Evolutionary conservation across 2,113 vertebrate genomes (phyloP), one percentile per base, ranked within the genome.

Genomic region (Nematolebias whitei): DNA sequence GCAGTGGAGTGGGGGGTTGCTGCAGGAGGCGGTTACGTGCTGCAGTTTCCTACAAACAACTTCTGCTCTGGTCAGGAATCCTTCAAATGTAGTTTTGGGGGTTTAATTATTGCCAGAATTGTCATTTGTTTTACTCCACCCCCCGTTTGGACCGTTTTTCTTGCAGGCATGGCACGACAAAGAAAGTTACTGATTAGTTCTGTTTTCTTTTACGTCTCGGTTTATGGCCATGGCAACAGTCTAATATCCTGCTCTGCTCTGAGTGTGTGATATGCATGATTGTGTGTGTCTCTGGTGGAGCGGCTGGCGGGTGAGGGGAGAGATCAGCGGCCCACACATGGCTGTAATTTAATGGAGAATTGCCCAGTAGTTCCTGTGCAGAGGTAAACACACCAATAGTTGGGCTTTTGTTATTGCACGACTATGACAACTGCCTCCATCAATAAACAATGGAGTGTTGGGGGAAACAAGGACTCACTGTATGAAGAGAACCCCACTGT

Each of bases 361-460:
- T 92, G 90, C 89, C 84, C 88, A 83, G 86, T 82, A 83, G 92
- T 91, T 93, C 88, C 90, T 92, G 91, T 80, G 78, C 87, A 86
- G 91, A 89, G 88, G 90, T 90, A 93, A 93, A 92, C 90, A 93
- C 79, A 78, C 64, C 87, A 89, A 93, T 92, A 91, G 90, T 80
- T 76, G 68, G 83, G 87, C 88, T 88, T 85, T 89, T 92, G 88
- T 88, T 88, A 68, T 71, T 86, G 83, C 91, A 85, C 16, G 87
- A 92, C 93, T 93, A 93, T 93, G 94, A 91, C 92, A 95, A 94
- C 92, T 85, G 87, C 89, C 87, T 80, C 80, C 74, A 71, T 89
- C 79, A 89, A 74, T 60, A 81, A 92, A 90, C 88, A 80, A 92
- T 71, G 50, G 91, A 81, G 88, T 78, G 84, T 61, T 81, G 88